These are phyloP conservation scores for Gymnocheta viridis DNA, from an alignment of 2,888 invertebrate genomes.

Conservation along the genomic window DNA sequence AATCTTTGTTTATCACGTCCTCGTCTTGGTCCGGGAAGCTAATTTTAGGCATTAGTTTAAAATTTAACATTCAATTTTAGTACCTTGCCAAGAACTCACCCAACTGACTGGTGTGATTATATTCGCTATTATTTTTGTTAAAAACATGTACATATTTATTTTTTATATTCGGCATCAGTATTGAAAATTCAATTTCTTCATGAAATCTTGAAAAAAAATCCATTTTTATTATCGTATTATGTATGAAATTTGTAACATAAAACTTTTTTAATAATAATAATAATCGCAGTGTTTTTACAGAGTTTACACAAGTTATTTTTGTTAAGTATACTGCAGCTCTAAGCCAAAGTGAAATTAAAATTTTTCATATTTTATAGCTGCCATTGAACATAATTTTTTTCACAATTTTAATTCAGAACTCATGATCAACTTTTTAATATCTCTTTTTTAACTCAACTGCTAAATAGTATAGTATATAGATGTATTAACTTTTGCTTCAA, in stretches of 20 bases:
- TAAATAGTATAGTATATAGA: constrained; percentile 10
- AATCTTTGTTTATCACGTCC: too few species aligned
- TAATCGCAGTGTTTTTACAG: not conserved
- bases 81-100: too few species aligned
- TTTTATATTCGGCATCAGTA: not conserved
- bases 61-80: too few species aligned
- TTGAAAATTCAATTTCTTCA: not conserved
- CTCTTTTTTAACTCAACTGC: constrained; percentile 1
- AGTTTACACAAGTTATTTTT: not conserved
- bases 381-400: not conserved
- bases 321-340: not conserved
- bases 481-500: constrained; percentile 33
- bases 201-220: not conserved
- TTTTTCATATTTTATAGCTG: constrained; percentile 4
- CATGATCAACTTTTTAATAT: constrained; percentile 36
- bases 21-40: too few species aligned
- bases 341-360: not conserved
- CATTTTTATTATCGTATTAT: not conserved
- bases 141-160: too few species aligned
- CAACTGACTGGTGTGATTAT: too few species aligned
- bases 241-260: not conserved
- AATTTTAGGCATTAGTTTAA: too few species aligned
- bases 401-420: not conserved
- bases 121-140: too few species aligned
- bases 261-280: constrained; percentile 2